phyloP scores from a whole-genome alignment of 2,888 invertebrate genomes.

The Homarus gammarus region DNA sequence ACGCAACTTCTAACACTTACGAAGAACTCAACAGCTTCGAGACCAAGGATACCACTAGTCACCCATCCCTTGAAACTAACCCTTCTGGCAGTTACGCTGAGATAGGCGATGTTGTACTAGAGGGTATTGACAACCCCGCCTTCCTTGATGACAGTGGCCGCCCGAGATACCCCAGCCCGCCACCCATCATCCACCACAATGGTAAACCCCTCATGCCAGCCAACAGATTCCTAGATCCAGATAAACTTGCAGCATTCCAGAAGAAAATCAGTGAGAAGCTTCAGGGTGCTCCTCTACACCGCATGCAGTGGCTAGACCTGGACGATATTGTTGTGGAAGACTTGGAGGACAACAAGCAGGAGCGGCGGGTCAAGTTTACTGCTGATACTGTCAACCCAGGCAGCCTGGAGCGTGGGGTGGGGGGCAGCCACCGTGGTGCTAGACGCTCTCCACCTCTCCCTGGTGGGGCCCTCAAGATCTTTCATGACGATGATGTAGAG shows the following conservation, averaged over 20 bases:
- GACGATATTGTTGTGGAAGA: constrained; percentile 23
- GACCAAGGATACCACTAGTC: constrained; percentile 9
- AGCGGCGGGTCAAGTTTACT: constrained; percentile 46
- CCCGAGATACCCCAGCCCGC: not conserved
- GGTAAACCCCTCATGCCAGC: not conserved
- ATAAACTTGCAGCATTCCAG: constrained; percentile 55
- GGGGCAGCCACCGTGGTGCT: not conserved
- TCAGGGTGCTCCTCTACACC: constrained; percentile 53
- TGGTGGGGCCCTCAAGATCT: not conserved
- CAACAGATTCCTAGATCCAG: constrained; percentile 28
- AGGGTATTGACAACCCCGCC: constrained; percentile 45
- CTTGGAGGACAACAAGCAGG: constrained; percentile 1
- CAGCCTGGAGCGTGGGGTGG: constrained; percentile 12
- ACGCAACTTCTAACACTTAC: constrained; percentile 9
- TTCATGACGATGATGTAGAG: not conserved
- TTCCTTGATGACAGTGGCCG: constrained; percentile 38
- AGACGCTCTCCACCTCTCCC: not conserved
- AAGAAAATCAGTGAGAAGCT: constrained; percentile 57
- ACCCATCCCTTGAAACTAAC: not conserved
- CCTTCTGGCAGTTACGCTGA: constrained; percentile 29
- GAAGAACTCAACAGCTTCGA: constrained; percentile 34
- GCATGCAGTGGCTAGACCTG: constrained; percentile 53
- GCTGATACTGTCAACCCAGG: constrained; percentile 47
- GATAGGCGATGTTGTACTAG: constrained; percentile 5
- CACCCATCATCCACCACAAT: not conserved